Base-by-base conservation (phyloP, 2,888 invertebrate genomes). In the Drosophila greeni region DNA sequence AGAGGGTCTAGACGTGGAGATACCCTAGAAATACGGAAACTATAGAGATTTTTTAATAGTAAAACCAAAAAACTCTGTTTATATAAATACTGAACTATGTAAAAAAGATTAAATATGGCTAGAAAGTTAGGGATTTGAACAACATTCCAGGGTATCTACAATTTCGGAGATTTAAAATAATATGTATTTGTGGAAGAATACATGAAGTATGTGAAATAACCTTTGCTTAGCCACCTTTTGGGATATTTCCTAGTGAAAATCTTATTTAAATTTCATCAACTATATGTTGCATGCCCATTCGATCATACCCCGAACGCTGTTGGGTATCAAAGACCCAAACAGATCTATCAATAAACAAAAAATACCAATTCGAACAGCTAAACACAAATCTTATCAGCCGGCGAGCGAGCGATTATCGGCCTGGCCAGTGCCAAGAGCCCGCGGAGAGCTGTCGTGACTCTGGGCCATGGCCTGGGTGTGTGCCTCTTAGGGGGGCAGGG, bases 321-420 rank as follows among this genome's bases (percentile, higher is more conserved):
- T 37, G 31, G 49, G 39, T 49, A 54, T 49, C 20, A 56, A 24
- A 18, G 2, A 37, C 26, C 57, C 20, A 45, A 66, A 47, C 66
- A 66, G 51, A 51, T 51, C 40, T 45, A 65, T 66, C 56, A 51
- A 55, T 52, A 43, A 31, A 29, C 57, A 45, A 42, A 45, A 42
- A 58, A 49, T 58, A 48, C 31, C 42, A 56, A 56, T 37, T 65
- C 55, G 16, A 31, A 47, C 49, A 49, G 48, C 65, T 37, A 56
- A 56, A 43, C 43, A 43, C 43, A 56, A 64, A 65, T 65, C 65
- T 65, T 43, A 65, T 65, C 66, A 66, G 66, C 58, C 39, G 20
- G 18, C 29, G 34, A 31, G 37, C 23, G 31, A 43, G 40, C n/a
- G 47, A 36, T 24, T 55, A 55, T 47, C 26, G 51, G 24, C 18